phyloP scores from a whole-genome alignment of 1,140 invertebrate species.

The Hylaeus anthracinus region DNA sequence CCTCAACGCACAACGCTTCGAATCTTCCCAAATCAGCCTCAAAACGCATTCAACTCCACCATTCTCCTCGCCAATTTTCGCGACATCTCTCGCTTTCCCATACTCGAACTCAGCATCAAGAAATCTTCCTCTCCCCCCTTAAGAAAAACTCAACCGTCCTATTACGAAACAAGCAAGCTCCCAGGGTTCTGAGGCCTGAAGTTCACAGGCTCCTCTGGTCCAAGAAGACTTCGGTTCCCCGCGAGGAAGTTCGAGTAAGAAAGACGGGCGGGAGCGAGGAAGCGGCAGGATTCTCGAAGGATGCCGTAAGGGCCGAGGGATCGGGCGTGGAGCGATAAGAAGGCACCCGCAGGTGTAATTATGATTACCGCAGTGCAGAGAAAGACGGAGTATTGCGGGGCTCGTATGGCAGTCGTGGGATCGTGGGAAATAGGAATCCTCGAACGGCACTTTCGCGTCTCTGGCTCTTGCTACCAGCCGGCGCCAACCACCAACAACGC shows the following conservation, averaged over 20 bases:
- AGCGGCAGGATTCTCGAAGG: slow-evolving; percentile 56
- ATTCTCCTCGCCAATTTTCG: too few relatives aligned
- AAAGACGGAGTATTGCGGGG: slow-evolving; percentile 73
- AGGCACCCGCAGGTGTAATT: slow-evolving; percentile 78
- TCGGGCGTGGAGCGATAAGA: slow-evolving; percentile 71
- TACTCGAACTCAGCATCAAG: too few relatives aligned
- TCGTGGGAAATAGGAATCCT: slow-evolving; percentile 78
- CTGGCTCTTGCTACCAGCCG: slow-evolving; percentile 55
- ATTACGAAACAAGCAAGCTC: too few relatives aligned
- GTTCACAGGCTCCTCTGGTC: too few relatives aligned
- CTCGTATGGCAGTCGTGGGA: slow-evolving; percentile 77
- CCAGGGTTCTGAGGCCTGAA: too few relatives aligned
- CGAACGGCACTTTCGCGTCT: slow-evolving; percentile 77
- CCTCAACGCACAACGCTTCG: too few relatives aligned
- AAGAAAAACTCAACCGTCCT: too few relatives aligned
- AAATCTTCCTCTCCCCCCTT: too few relatives aligned
- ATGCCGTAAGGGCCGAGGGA: slow-evolving; percentile 48
- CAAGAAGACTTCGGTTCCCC: slow-evolving; percentile 7
- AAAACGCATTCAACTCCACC: too few relatives aligned
- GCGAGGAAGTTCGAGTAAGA: slow-evolving; percentile 34
- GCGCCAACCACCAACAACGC: slow-evolving; percentile 60
- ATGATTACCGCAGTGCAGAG: slow-evolving; percentile 77
- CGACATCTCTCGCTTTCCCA: too few relatives aligned
- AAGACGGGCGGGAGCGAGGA: slow-evolving; percentile 14
- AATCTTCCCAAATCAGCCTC: too few relatives aligned